Evolutionary conservation across 2,797 vertebrate species (phyloP).

Genomic region (Psittacula echo): DNA sequence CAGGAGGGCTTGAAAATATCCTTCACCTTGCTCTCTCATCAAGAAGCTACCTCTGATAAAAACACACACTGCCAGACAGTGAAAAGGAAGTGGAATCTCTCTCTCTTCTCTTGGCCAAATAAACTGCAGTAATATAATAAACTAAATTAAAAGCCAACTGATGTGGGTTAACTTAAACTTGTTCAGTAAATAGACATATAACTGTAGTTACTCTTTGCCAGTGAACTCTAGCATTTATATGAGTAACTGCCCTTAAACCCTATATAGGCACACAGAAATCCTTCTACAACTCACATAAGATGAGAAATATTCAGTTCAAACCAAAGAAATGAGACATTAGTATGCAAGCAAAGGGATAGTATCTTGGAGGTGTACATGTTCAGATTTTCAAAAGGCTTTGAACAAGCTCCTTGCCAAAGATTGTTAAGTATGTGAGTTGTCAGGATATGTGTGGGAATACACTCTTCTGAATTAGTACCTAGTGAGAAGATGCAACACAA

Average conservation of each 20-base stretch:
- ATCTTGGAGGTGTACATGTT: background rate
- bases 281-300: background rate
- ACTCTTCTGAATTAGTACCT: background rate
- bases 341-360: background rate
- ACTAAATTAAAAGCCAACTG: background rate
- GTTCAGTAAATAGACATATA: background rate
- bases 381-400: conserved; percentile 23
- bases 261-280: background rate
- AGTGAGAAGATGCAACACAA: background rate
- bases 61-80: background rate
- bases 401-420: background rate
- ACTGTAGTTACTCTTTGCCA: background rate
- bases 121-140: background rate
- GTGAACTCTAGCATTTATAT: background rate
- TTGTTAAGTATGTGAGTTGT: background rate
- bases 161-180: background rate
- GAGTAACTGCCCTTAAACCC: background rate
- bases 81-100: background rate
- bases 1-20: background rate
- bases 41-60: background rate
- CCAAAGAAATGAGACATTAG: background rate
- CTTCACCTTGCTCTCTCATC: background rate
- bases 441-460: background rate
- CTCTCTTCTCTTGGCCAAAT: background rate
- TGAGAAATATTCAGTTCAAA: background rate